Evolutionary conservation across 2,888 invertebrate species (phyloP).

Genomic region (Platypus cylindrus): DNA sequence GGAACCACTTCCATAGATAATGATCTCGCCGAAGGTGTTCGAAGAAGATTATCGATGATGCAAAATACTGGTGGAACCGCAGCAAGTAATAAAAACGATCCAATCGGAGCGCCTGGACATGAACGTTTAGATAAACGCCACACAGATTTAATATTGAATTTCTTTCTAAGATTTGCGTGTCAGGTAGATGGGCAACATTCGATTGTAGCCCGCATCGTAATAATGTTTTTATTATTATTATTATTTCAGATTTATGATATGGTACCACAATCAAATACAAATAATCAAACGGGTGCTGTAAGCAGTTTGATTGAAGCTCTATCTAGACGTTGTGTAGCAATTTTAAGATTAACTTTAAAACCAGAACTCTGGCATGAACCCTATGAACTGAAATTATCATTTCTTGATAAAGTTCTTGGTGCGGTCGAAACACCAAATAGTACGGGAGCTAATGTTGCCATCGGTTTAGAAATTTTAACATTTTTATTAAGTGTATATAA

Average conservation of each 20-base stretch:
- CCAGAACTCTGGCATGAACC: conserved; percentile 90
- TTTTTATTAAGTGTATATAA: conserved; percentile 76
- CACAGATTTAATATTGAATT: conserved; percentile 84
- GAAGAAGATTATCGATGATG: background rate
- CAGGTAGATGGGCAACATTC: conserved; percentile 51
- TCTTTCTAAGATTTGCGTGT: conserved; percentile 80
- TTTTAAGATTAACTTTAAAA: conserved; percentile 80
- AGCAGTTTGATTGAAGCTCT: conserved; percentile 53
- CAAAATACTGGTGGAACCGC: conserved; percentile 12
- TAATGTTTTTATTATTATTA: background rate
- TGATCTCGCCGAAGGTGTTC: background rate
- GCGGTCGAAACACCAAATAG: conserved; percentile 49
- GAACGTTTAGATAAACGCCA: conserved; percentile 81
- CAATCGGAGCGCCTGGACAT: conserved; percentile 59
- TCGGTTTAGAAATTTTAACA: conserved; percentile 81
- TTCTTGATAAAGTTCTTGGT: conserved; percentile 74
- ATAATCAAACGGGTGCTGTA: conserved; percentile 30
- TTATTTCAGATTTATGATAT: conserved; percentile 18
- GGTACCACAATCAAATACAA: conserved; percentile 52
- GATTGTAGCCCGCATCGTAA: background rate
- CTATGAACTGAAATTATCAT: conserved; percentile 77
- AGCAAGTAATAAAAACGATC: conserved; percentile 33
- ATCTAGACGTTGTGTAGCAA: conserved; percentile 64
- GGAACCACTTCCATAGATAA: background rate
- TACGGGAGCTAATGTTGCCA: conserved; percentile 81